Evolutionary conservation across 2,113 vertebrate species (phyloP), one percentile per base, ranked within the genome.

Genomic region (Podiceps cristatus): DNA sequence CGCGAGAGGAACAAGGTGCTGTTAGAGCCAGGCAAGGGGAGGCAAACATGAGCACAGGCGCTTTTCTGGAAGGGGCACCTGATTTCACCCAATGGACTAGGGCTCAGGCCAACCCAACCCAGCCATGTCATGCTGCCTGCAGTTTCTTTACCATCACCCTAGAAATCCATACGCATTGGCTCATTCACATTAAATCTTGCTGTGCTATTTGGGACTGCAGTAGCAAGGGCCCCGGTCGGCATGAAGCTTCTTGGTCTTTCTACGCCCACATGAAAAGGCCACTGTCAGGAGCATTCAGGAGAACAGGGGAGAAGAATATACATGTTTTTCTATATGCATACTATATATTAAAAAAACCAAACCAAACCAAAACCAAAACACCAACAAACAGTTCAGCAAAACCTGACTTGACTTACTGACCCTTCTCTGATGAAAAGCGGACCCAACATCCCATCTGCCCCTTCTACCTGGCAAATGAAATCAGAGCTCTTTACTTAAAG

Each of bases 1-100:
- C 0, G 0, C 28, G 0, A 0, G 28, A 47, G 53, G 25, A 88
- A 7, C 44, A 29, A 33, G 22, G 6, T 53, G 58, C 29, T 75
- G 27, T 4, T 79, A 72, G 66, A 29, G 49, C 20, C 42, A 12
- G 50, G n/a, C 18, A 60, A 62, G 16, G n/a, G 66, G 86, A 86
- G 53, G 45, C 33, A 73, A 69, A 79, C 86, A 66, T 13, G 19
- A 84, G 17, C 18, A 37, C 11, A 55, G 42, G 8, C 5, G 28
- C 11, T 55, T 78, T 94, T 69, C 50, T 87, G 14, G 18, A 67
- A 71, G n/a, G 25, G 37, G 1, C 8, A 29, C 17, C 49, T 0
- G 0, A 31, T 82, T 91, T 89, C 58, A 52, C 13, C 2, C 49
- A 27, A 1, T 8, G 37, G 52, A 33, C 3, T 50, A 49, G 42